Percentiles rank a stretch among this genome's conserved stretches.
Conservation (phyloP, 2,888 invertebrate genomes). For the Leuctra nigra region DNA sequence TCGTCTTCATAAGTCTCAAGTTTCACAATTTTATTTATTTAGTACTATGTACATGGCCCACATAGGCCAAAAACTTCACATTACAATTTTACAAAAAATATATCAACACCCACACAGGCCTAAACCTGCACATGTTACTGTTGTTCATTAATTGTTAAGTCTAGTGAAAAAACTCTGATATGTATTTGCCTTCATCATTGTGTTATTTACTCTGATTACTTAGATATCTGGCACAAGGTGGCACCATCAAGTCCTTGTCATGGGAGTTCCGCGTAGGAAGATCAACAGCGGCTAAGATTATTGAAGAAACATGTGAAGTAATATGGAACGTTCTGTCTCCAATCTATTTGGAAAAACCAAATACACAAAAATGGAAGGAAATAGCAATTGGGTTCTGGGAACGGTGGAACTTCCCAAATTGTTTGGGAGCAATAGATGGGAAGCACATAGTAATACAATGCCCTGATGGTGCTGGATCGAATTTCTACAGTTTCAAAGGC, state of each 20-base stretch:
- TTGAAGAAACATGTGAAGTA: slow-evolving; percentile 10
- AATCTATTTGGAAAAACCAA: slow-evolving; percentile 14
- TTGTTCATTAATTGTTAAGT: no score
- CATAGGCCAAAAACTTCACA: no score
- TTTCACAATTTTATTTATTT: no score
- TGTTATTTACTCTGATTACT: no score
- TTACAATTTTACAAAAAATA: no score
- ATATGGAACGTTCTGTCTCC: slow-evolving; percentile 5
- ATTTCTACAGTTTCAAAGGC: slow-evolving; percentile 34
- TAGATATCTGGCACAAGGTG: not conserved
- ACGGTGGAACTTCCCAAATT: slow-evolving; percentile 34
- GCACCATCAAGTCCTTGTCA: not conserved
- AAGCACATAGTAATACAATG: slow-evolving; percentile 34
- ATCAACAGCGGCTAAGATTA: slow-evolving; percentile 8
- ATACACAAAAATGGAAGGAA: slow-evolving; percentile 32
- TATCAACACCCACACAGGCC: no score
- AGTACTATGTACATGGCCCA: no score
- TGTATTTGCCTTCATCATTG: no score
- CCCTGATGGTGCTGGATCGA: slow-evolving; percentile 31
- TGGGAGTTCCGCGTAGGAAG: slow-evolving; percentile 7
- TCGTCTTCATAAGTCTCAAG: no score
- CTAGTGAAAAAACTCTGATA: no score
- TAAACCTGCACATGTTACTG: no score
- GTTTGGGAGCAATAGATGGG: slow-evolving; percentile 34
- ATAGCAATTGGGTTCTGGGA: slow-evolving; percentile 33